Evolutionary conservation across 1,140 invertebrate genomes (phyloP), one percentile per base, ranked within the genome.

Genomic region (Ceratina japonica): DNA sequence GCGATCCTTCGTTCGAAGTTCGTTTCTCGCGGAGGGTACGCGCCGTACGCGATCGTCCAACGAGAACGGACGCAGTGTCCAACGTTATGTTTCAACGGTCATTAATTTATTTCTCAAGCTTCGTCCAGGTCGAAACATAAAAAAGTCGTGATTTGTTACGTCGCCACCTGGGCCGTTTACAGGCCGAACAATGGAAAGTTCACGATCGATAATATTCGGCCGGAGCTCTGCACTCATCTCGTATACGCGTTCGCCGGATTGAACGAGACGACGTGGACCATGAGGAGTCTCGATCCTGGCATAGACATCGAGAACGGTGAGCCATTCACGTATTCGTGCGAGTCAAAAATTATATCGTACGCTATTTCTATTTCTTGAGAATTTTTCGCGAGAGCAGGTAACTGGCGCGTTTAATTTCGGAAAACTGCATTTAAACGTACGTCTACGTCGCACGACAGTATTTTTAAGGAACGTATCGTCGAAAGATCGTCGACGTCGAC

Each of bases 211-310:
- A 92, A 97, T 88, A 92, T 98, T 49, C 95, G 96, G 73, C 95
- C 97, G 0, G 94, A 93, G 10, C 92, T 98, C 16, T 98, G 97
- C 88, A 98, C 97, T 0, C 97, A 98, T 88, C 90, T 98, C 13
- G 95, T 98, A 22, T 98, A 98, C 86, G 95, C 97, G 5, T 98
- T 98, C 89, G 97, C 96, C 16, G 97, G 97, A 0, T 90, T 98
- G 15, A 94, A 97, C 84, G 92, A 93, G 2, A 91, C 90, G 0
- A 93, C 94, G 0, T 93, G 94, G 82, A 93, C 92, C n/a, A 96
- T 97, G 54, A 94, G 93, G 69, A 93, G 92, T 64, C 89, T 94
- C 0, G 96, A 97, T 93, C 94, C 95, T 18, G 97, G 94, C 93
- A 94, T 96, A 88, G 97, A 97, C 87, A 90, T 96, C 13, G 94